Conservation (phyloP, 2,888 invertebrate species). For the Zele albiditarsus region DNA sequence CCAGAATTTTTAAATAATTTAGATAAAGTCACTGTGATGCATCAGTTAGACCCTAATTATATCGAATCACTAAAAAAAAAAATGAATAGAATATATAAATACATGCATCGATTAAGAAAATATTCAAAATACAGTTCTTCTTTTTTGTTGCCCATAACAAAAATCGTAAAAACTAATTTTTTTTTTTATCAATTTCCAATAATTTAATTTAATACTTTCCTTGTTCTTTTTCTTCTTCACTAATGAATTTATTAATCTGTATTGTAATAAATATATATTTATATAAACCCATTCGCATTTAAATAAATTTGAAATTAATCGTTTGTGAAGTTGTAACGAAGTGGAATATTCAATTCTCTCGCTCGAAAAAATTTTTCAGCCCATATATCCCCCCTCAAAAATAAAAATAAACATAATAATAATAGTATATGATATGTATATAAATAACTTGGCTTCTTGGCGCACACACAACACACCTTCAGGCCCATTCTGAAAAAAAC, state of each 20-base stretch:
- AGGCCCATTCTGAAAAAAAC: neutral
- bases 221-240: neutral
- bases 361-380: conserved; percentile 33
- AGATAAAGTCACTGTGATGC: neutral
- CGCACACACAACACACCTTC: conserved; percentile 4
- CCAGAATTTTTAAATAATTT: neutral
- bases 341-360: conserved; percentile 34
- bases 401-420: neutral
- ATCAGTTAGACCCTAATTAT: neutral
- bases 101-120: neutral
- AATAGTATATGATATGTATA: neutral
- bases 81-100: neutral
- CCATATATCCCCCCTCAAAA: conserved; percentile 20
- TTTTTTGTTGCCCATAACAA: neutral
- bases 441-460: conserved; percentile 15
- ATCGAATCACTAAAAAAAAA: neutral
- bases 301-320: conserved; percentile 21
- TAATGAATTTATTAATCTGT: neutral
- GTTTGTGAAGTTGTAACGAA: conserved; percentile 38
- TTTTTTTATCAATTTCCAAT: neutral
- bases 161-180: neutral
- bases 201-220: neutral
- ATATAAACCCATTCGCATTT: conserved; percentile 21
- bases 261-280: conserved; percentile 18
- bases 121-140: too few relatives aligned